Conservation (phyloP, 2,113 vertebrate genomes). For the Ptychochromis oligacanthus region DNA sequence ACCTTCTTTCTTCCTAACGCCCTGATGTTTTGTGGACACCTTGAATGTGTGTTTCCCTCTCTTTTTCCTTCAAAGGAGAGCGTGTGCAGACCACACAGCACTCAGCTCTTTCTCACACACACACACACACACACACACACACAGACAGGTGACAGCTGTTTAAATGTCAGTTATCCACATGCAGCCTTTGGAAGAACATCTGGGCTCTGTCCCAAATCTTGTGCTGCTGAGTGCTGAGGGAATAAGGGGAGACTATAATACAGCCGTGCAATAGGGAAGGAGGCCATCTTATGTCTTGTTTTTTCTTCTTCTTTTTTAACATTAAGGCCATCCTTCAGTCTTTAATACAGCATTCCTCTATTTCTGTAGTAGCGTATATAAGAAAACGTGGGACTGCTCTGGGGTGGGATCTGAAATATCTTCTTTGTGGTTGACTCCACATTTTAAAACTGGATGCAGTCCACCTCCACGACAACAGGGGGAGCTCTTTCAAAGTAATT, state of each 20-base stretch:
- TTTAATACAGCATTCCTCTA: constrained; percentile 79
- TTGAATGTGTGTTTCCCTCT: constrained; percentile 20
- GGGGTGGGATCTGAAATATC: constrained; percentile 71
- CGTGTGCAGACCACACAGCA: constrained; percentile 42
- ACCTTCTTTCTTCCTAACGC: constrained; percentile 26
- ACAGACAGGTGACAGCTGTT: constrained; percentile 59
- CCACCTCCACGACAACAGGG: constrained; percentile 70
- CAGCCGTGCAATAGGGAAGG: constrained; percentile 74
- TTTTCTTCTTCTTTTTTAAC: constrained; percentile 39
- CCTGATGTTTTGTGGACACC: constrained; percentile 12
- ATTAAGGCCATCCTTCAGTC: constrained; percentile 70
- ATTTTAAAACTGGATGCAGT: constrained; percentile 71
- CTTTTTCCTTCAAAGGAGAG: constrained; percentile 38
- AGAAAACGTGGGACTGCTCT: constrained; percentile 68
- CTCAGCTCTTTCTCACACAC: constrained; percentile 34
- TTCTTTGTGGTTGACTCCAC: constrained; percentile 60
- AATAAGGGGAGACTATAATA: constrained; percentile 69
- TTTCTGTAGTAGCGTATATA: constrained; percentile 74
- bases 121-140: background rate
- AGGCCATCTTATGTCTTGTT: constrained; percentile 62
- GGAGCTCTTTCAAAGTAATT: constrained; percentile 73
- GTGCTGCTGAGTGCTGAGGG: constrained; percentile 74
- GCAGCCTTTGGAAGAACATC: constrained; percentile 75
- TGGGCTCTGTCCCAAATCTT: constrained; percentile 72
- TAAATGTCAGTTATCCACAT: constrained; percentile 59